Base-by-base conservation (phyloP, 2,113 vertebrate genomes). In the Macquaria australasica region DNA sequence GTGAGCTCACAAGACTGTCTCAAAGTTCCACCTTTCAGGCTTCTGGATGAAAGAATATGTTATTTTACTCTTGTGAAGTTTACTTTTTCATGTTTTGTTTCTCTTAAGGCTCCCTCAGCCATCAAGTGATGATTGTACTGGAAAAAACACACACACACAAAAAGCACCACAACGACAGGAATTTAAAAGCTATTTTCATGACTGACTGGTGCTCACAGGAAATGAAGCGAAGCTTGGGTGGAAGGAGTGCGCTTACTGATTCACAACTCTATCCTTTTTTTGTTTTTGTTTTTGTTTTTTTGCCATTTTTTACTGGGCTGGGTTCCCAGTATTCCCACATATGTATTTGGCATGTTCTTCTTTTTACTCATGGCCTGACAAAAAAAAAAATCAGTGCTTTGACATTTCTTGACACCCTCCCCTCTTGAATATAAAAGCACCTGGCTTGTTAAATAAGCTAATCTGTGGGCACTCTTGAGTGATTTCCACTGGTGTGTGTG, bases 301-400 rank as follows among this genome's bases (percentile, higher is more conserved):
- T 79, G 67, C 60, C 81, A 56, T 83, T 91, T 51, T 37, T 84
- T 91, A 89, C 93, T 93, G 94, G 95, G 95, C 95, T 95, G 95
- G 95, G 94, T 95, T 94, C 94, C 94, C 87, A 85, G 93, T 93
- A 91, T 75, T 83, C 80, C 85, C 87, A 87, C 48, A 71, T 80
- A n/a, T 88, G n/a, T 84, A 75, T 89, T 74, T 82, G 77, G 71
- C 82, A 73, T 83, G 76, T 78, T 84, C 50, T 85, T 45, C 48
- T 18, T 85, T 88, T 86, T 50, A 76, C 69, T 88, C 51, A 45
- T 81, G 69, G 73, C 71, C 84, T 77, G 77, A 66, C 50, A 28
- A 50, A 59, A 72, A 66, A 62, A 69, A 73, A 76, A 41, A 80
- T 70, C 56, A 82, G 70, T 81, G 77, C 72, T 82, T 77, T 86